Evolutionary conservation across 2,888 invertebrate genomes (phyloP).

Genomic region (Siphlonurus alternatus): DNA sequence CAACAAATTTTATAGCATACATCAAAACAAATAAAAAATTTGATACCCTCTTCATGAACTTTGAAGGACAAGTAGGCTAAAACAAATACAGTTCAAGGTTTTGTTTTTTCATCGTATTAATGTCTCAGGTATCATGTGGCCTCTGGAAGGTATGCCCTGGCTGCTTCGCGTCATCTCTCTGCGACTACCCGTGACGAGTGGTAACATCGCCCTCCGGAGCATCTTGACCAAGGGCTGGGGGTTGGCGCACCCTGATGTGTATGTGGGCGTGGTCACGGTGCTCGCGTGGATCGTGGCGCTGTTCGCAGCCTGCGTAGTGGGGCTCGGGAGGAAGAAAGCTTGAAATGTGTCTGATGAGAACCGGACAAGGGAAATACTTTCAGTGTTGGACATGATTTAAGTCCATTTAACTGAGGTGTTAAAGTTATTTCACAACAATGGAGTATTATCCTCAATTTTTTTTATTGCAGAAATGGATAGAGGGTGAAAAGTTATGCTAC

Average conservation of each 20-base stretch:
- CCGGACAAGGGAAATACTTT: too few relatives aligned
- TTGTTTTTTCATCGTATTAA: too few relatives aligned
- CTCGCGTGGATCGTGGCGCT: constrained; percentile 39
- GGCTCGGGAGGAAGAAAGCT: background rate
- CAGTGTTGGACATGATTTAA: too few relatives aligned
- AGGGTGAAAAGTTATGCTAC: too few relatives aligned
- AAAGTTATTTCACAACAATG: too few relatives aligned
- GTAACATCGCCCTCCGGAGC: constrained; percentile 56
- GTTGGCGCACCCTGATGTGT: constrained; percentile 48
- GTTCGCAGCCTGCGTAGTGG: constrained; percentile 2
- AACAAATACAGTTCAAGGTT: constrained; percentile 6
- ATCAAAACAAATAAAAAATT: too few relatives aligned
- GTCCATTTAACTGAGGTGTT: too few relatives aligned
- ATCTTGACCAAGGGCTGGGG: constrained; percentile 59
- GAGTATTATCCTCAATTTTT: too few relatives aligned
- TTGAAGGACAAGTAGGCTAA: too few relatives aligned
- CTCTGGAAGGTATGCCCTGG: constrained; percentile 44
- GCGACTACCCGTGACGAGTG: constrained; percentile 60
- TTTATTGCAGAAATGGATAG: too few relatives aligned
- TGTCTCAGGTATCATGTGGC: constrained; percentile 45
- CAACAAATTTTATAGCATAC: too few relatives aligned
- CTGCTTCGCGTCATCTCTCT: constrained; percentile 24
- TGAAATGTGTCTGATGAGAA: too few relatives aligned
- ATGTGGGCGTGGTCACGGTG: constrained; percentile 51
- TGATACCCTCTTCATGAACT: background rate